phyloP scores from a whole-genome alignment of 35 echinoderm and acorn worm genomes.

The Apostichopus japonicus region DNA sequence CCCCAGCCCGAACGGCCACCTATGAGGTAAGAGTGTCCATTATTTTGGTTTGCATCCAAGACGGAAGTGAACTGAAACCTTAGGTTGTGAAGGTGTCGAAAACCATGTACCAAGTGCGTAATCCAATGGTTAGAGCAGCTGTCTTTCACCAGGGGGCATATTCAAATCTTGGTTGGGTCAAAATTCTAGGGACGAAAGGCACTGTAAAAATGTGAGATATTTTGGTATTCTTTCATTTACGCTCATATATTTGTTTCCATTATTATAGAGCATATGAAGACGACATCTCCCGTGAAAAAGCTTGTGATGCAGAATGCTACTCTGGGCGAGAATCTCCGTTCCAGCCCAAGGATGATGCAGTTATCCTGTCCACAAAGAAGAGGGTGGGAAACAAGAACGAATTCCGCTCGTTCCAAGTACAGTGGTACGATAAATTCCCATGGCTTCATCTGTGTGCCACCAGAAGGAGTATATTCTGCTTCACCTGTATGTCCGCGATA shows the following conservation, averaged over 20 bases:
- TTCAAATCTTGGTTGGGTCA: background rate
- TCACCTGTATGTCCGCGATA: background rate
- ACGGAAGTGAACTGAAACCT: no score
- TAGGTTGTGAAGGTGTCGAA: no score
- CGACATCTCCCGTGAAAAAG: background rate
- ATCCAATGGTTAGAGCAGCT: no score
- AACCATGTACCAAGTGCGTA: no score
- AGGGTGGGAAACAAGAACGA: conserved; percentile 7
- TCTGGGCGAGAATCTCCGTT: background rate
- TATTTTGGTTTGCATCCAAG: no score
- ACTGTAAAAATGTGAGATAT: background rate
- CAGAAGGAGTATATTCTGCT: background rate
- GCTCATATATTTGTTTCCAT: conserved; percentile 5
- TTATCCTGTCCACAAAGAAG: conserved; percentile 16
- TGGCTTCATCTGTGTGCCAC: conserved; percentile 28
- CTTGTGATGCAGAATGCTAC: background rate
- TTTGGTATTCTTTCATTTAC: background rate
- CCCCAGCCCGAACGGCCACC: background rate
- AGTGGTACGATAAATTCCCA: conserved; percentile 12
- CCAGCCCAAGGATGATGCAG: conserved; percentile 21
- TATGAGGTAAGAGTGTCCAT: no score
- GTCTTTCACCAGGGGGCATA: no score
- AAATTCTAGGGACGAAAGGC: background rate
- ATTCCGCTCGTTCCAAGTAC: conserved; percentile 14
- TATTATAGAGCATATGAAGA: background rate